A percentile compares a stretch with the other conserved stretches of the same genome.
These are phyloP conservation scores for Ectropis grisescens DNA, from an alignment of 1,140 invertebrate species.

Conservation along the genomic window DNA sequence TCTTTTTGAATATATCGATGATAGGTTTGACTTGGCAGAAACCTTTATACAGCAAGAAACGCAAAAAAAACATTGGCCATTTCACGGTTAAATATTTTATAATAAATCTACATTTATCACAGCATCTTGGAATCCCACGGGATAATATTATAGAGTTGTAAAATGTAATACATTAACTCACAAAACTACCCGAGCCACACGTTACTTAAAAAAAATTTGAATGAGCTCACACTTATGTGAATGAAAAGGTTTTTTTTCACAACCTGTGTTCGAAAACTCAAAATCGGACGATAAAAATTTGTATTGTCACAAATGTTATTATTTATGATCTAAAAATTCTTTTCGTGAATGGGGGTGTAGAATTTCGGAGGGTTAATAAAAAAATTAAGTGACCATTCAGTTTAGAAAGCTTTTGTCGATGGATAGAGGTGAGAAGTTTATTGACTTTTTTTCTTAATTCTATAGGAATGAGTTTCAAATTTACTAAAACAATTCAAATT, in stretches of 20 bases:
- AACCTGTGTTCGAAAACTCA: too few species aligned
- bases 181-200: too few species aligned
- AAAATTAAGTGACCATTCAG: conserved; percentile 2
- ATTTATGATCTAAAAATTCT: conserved; percentile 35
- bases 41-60: too few species aligned
- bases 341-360: conserved; percentile 16
- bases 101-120: conserved; percentile 36
- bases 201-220: too few species aligned
- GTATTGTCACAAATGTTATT: conserved; percentile 46
- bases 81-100: conserved; percentile 16
- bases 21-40: too few species aligned
- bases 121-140: conserved; percentile 39
- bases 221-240: conserved; percentile 25
- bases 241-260: conserved; percentile 25
- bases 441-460: too few species aligned
- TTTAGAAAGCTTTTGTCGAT: conserved; percentile 4
- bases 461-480: too few species aligned
- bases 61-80: too few species aligned
- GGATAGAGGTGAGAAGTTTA: too few species aligned
- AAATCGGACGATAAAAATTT: conserved; percentile 44
- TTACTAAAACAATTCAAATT: too few species aligned
- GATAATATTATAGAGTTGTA: conserved; percentile 44
- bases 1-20: too few species aligned
- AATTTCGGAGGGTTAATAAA: conserved; percentile 4
- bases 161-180: too few species aligned